Conservation (phyloP, 2,113 vertebrate species). For the Upupa epops region DNA sequence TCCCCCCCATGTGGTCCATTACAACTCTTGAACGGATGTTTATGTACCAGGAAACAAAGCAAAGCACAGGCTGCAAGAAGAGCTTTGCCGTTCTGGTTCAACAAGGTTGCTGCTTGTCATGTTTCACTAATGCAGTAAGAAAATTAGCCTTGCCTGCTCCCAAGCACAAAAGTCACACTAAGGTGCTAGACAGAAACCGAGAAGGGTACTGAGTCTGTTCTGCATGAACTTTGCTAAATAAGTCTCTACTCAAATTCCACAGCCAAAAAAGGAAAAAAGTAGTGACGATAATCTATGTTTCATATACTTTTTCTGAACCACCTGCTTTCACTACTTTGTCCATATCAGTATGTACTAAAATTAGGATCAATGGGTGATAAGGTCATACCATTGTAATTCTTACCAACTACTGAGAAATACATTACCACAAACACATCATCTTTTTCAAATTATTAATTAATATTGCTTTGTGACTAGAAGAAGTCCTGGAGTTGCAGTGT, state of each 20-base stretch:
- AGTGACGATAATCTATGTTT: not conserved
- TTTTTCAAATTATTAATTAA: not conserved
- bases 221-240: not conserved
- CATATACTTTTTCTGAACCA: not conserved
- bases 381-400: not conserved
- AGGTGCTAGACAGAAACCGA: not conserved
- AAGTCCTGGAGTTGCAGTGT: not conserved
- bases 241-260: not conserved
- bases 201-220: not conserved
- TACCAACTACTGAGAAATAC: not conserved
- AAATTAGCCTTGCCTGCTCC: not conserved
- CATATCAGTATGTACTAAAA: not conserved
- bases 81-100: not conserved
- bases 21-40: not conserved
- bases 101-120: constrained; percentile 6
- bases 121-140: not conserved
- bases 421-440: not conserved
- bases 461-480: not conserved
- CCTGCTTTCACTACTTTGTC: not conserved
- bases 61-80: not conserved
- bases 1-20: not conserved
- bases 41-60: not conserved
- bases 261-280: not conserved
- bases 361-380: not conserved
- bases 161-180: not conserved